Conservation (phyloP, 2,888 invertebrate genomes). For the Eudemis profundana region DNA sequence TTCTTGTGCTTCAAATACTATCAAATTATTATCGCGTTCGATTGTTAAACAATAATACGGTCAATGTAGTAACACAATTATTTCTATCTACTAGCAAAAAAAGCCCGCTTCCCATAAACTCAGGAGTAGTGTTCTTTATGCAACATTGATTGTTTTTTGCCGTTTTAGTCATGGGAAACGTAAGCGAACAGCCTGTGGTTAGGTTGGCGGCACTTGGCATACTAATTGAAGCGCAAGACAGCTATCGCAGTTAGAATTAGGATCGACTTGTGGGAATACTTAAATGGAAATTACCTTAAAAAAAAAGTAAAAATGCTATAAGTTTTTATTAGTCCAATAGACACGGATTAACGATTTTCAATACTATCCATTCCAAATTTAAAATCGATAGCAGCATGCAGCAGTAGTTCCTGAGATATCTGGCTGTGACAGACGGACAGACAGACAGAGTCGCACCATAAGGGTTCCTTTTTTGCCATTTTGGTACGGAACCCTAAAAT, state of each 20-base stretch:
- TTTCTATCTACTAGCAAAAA: conserved; percentile 1
- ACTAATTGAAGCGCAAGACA: conserved; percentile 3
- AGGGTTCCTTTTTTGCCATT: too few species aligned
- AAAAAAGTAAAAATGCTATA: too few species aligned
- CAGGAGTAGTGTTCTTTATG: conserved; percentile 12
- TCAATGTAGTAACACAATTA: conserved; percentile 18
- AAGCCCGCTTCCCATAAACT: conserved; percentile 26
- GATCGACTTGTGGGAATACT: background rate
- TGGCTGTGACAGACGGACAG: too few species aligned
- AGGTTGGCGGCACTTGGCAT: conserved; percentile 22
- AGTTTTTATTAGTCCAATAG: too few species aligned
- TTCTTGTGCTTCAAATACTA: background rate
- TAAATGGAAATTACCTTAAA: too few species aligned
- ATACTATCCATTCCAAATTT: too few species aligned
- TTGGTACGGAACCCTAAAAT: too few species aligned
- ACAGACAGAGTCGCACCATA: too few species aligned
- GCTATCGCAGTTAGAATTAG: background rate
- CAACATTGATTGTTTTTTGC: conserved; percentile 24
- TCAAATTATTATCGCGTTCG: background rate
- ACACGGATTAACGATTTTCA: too few species aligned
- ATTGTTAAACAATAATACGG: conserved; percentile 14
- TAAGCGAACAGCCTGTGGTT: conserved; percentile 23
- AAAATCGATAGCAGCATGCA: too few species aligned
- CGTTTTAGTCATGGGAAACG: conserved; percentile 24
- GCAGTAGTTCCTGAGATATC: too few species aligned